Evolutionary conservation across 1,140 invertebrate species (phyloP), one percentile per base, ranked within the genome.

Genomic region (Procambarus clarkii): DNA sequence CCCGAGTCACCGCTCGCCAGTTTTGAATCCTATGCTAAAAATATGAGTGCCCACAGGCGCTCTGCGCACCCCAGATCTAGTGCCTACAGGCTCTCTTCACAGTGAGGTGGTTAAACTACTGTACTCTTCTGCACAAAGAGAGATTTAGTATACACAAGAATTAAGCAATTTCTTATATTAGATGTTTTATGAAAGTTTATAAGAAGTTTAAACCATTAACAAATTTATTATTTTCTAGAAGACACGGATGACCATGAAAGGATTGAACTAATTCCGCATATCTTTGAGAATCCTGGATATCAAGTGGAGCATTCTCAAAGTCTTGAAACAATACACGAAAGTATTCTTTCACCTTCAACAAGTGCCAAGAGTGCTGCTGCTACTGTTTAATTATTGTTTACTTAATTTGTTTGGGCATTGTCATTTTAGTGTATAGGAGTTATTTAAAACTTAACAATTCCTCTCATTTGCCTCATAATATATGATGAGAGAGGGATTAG

Each of bases 221-320:
- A 85, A 34, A 60, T 46, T 18, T 21, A 71, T 48, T 46, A 60
- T 44, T 80, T 88, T 79, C 11, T 64, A 84, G 76, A 45, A 45
- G 88, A 80, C 24, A 48, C 21, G 71, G 89, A 91, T 54, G 74
- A 86, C 24, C 24, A 54, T 34, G 89, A 91, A 71, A 80, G 45
- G 60, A 91, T 91, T 80, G 89, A 91, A 54, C 58, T 91, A 18
- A 76, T 91, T 79, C 89, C 89, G n/a, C 74, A 91, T 46, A 91
- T 91, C 77, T 86, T 91, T 44, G 89, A 91, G 54, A 91, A 91
- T n/a, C 89, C 89, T 7, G 89, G 76, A 18, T 91, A 91, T 44
- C 89, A 90, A 69, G 48, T 78, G 64, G 50, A 76, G 0, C 80
- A 81, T 54, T 60, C 71, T 45, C 24, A 58, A 24, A 58, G 15